Evolutionary conservation across 2,888 invertebrate species (phyloP).

Genomic region (Apotomis capreana): DNA sequence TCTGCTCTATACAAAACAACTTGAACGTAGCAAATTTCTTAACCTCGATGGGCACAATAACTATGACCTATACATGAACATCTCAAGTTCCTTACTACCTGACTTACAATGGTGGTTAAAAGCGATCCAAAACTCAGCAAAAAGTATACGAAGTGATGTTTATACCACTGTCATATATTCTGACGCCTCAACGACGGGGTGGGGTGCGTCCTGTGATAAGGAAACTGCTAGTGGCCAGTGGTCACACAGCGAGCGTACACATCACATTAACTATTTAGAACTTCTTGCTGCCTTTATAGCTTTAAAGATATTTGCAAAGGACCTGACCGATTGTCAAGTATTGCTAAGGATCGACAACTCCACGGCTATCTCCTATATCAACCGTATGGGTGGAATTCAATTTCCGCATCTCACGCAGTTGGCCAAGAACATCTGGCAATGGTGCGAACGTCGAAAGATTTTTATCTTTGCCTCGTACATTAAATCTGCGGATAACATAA

Average conservation of each 20-base stretch:
- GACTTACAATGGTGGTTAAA: constrained; percentile 40
- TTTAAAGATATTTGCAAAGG: constrained; percentile 33
- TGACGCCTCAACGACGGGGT: constrained; percentile 42
- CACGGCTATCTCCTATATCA: constrained; percentile 39
- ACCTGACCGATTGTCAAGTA: constrained; percentile 34
- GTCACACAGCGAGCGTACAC: constrained; percentile 23
- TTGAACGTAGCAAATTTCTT: constrained; percentile 46
- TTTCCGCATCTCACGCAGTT: constrained; percentile 26
- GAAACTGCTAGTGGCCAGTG: constrained; percentile 38
- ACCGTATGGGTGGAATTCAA: constrained; percentile 35
- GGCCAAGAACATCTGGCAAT: constrained; percentile 29
- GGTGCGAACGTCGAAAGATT: constrained; percentile 36
- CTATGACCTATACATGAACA: constrained; percentile 36
- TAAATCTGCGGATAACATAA: constrained; percentile 36
- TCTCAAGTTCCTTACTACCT: not conserved
- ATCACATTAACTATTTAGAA: constrained; percentile 42
- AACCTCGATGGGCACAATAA: constrained; percentile 40
- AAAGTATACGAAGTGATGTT: constrained; percentile 17
- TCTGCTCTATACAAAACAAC: constrained; percentile 50
- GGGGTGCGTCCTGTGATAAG: constrained; percentile 38
- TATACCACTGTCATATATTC: constrained; percentile 32
- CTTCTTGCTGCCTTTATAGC: constrained; percentile 38
- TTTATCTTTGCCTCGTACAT: constrained; percentile 41
- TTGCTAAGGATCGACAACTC: constrained; percentile 41
- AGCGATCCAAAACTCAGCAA: constrained; percentile 12